Evolutionary conservation across 2,113 vertebrate genomes (phyloP), one percentile per base, ranked within the genome.

Genomic region (Ifrita kowaldi): DNA sequence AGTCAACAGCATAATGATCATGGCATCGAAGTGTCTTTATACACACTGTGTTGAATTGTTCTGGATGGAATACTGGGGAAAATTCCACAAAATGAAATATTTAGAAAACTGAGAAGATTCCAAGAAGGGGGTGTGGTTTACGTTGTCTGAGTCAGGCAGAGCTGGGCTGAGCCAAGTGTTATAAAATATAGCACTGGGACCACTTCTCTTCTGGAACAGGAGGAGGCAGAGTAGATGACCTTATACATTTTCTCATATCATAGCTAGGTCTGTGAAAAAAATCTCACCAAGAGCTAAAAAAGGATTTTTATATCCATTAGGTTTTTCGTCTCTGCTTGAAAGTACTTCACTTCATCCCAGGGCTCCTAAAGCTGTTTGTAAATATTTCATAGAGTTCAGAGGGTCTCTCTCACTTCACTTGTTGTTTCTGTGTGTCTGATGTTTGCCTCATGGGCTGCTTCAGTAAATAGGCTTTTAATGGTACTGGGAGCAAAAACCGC

Each of bases 311-410:
- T 87, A 89, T 73, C 94, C 76, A 94, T 92, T 95, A 92, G 65
- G 62, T 84, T 94, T 97, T 68, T 63, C 85, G 32, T 77, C 57
- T 92, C 16, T 77, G 50, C 62, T 90, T 91, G 69, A 81, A 93
- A 90, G 57, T 91, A 84, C 79, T 96, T 94, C 78, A 63, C 74
- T 90, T 90, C 79, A 87, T 92, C 79, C 78, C 65, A 81, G 68
- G 50, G 70, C 76, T 94, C 73, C 74, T 74, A 50, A 91, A 90
- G 55, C 55, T 81, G 35, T 90, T 80, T 90, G 73, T 97, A 90
- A 97, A 94, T 96, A 94, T 93, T 97, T 97, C 53, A 92, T 65
- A 52, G 63, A 67, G 64, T 93, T 93, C 90, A 74, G 82, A 87
- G 87, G 79, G 79, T 84, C 79, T 86, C 59, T 93, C 50, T 63